phyloP scores from a whole-genome alignment of 2,888 invertebrate genomes.

The Taphrorychus bicolor region DNA sequence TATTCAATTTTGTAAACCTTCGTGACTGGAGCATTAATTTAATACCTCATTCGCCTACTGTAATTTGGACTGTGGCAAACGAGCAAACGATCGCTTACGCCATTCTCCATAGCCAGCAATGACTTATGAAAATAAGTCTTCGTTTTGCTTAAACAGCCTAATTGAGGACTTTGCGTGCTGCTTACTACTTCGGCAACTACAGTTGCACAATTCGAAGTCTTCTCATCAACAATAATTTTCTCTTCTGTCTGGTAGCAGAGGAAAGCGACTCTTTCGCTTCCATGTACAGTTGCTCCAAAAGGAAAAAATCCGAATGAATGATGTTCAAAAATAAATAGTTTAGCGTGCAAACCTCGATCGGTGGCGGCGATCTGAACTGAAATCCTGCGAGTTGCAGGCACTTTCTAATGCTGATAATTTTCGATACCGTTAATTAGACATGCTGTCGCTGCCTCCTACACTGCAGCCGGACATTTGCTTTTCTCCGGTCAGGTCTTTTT shows the following conservation, averaged over 20 bases:
- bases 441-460: conserved; percentile 42
- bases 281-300: not conserved
- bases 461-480: conserved; percentile 39
- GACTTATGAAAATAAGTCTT: conserved; percentile 52
- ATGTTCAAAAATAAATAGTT: not conserved
- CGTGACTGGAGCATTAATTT: conserved; percentile 46
- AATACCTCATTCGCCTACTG: conserved; percentile 42
- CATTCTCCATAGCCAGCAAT: conserved; percentile 52
- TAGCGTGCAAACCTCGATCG: not conserved
- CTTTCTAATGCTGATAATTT: conserved; percentile 41
- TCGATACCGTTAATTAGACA: conserved; percentile 42
- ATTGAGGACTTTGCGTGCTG: not conserved
- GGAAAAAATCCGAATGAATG: not conserved
- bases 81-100: conserved; percentile 50
- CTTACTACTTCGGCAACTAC: not conserved
- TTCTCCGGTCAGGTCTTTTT: conserved; percentile 35
- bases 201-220: not conserved
- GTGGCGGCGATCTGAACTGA: conserved; percentile 8
- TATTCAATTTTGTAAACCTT: no score
- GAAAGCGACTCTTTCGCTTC: not conserved
- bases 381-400: conserved; percentile 25
- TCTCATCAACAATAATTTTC: not conserved
- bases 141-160: conserved; percentile 52
- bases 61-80: conserved; percentile 48
- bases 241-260: not conserved